These are phyloP conservation scores for Sipha flava DNA, from an alignment of 1,140 invertebrate genomes.

Conservation along the genomic window DNA sequence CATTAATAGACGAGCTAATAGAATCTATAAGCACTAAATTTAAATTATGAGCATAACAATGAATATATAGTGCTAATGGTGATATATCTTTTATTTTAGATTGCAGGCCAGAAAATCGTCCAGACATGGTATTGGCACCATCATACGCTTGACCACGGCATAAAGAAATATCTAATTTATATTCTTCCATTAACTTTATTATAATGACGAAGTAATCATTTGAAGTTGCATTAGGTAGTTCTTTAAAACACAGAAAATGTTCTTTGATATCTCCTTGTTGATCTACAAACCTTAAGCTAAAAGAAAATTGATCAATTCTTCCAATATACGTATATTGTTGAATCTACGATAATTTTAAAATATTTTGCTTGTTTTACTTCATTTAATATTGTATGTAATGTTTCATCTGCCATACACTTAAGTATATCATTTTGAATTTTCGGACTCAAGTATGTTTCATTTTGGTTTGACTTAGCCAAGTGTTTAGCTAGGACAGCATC, in stretches of 20 bases:
- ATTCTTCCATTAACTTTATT: background rate
- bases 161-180: conserved; percentile 4
- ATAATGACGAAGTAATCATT: background rate
- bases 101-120: background rate
- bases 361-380: background rate
- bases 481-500: background rate
- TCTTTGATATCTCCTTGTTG: background rate
- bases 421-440: background rate
- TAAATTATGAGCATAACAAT: conserved; percentile 16
- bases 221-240: background rate
- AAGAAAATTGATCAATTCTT: background rate
- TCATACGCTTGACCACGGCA: conserved; percentile 9
- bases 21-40: background rate
- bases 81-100: background rate
- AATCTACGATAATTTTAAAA: background rate
- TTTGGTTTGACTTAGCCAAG: background rate
- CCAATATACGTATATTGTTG: background rate
- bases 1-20: background rate
- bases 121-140: conserved; percentile 10
- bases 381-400: background rate
- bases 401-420: background rate
- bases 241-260: background rate
- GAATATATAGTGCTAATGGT: background rate
- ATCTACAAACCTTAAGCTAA: background rate
- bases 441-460: background rate